Evolutionary conservation across 2,888 invertebrate genomes (phyloP).

Genomic region (Agrotis ipsilon): DNA sequence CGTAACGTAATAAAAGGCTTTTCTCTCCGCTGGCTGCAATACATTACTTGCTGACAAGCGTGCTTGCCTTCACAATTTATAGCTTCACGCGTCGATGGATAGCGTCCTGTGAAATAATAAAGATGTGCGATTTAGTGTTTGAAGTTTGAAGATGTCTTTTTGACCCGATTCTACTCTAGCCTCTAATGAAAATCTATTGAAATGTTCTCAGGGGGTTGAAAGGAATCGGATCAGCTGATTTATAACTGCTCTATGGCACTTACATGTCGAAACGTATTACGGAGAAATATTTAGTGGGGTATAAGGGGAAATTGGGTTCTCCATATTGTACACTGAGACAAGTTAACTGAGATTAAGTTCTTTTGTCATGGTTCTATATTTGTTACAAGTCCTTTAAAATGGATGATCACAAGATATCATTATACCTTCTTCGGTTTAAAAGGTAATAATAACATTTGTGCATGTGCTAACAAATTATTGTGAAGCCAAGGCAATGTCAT

Average conservation of each 20-base stretch:
- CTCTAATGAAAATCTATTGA: conserved; percentile 56
- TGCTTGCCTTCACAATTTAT: conserved; percentile 62
- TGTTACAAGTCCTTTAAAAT: conserved; percentile 1
- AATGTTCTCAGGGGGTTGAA: conserved; percentile 40
- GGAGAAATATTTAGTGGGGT: conserved; percentile 36
- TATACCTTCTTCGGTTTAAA: conserved; percentile 29
- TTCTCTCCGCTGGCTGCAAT: conserved; percentile 58
- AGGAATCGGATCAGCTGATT: conserved; percentile 52
- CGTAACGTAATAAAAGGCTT: conserved; percentile 63
- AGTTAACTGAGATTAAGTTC: conserved; percentile 12
- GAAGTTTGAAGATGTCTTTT: conserved; percentile 47
- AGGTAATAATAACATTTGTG: conserved; percentile 40
- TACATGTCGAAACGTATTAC: conserved; percentile 42
- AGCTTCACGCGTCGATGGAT: conserved; percentile 66
- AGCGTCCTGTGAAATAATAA: conserved; percentile 59
- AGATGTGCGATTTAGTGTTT: conserved; percentile 50
- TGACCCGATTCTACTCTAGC: conserved; percentile 41
- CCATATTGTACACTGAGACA: conserved; percentile 4
- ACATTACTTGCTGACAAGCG: conserved; percentile 68
- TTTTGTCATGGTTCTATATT: neutral
- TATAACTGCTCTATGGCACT: conserved; percentile 28
- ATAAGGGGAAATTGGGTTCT: conserved; percentile 28
- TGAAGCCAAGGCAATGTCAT: conserved; percentile 39
- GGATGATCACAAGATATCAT: conserved; percentile 2
- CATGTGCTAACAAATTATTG: conserved; percentile 41